Evolutionary conservation across 2,888 invertebrate species (phyloP).

Genomic region (Spisula solida): DNA sequence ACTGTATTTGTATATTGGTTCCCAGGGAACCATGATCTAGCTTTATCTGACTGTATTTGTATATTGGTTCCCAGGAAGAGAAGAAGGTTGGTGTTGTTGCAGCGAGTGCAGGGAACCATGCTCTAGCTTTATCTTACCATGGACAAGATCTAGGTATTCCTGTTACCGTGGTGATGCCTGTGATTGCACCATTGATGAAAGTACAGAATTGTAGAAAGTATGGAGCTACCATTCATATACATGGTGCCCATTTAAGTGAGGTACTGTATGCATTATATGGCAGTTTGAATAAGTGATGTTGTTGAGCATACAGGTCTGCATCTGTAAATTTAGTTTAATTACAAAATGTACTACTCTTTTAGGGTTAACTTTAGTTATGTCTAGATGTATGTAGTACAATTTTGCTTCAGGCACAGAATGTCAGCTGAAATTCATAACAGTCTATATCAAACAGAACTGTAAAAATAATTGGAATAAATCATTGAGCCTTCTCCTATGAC

Average conservation of each 20-base stretch:
- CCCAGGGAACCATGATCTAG: conserved; percentile 98
- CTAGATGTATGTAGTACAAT: no score
- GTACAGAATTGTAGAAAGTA: conserved; percentile 95
- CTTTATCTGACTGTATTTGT: conserved; percentile 93
- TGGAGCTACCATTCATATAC: conserved; percentile 94
- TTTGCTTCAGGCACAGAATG: no score
- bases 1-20: no score
- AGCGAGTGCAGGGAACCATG: conserved; percentile 98
- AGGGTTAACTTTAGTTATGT: no score
- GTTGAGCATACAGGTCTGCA: no score
- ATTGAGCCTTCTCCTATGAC: no score
- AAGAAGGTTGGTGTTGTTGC: conserved; percentile 94
- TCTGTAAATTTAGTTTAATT: no score
- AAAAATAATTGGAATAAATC: no score
- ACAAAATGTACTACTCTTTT: no score
- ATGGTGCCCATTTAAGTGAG: conserved; percentile 94
- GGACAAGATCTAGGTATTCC: conserved; percentile 90
- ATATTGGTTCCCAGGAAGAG: conserved; percentile 89
- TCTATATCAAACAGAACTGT: no score
- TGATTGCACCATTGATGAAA: conserved; percentile 98
- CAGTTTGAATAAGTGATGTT: no score
- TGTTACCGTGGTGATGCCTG: conserved; percentile 97
- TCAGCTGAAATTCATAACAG: no score
- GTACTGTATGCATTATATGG: conserved; percentile 72
- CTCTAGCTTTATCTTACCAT: conserved; percentile 94